These are phyloP conservation scores for Diacarnus erythraeanus DNA, from an alignment of 37 sponge, comb jelly and placozoan genomes.

Conservation along the genomic window DNA sequence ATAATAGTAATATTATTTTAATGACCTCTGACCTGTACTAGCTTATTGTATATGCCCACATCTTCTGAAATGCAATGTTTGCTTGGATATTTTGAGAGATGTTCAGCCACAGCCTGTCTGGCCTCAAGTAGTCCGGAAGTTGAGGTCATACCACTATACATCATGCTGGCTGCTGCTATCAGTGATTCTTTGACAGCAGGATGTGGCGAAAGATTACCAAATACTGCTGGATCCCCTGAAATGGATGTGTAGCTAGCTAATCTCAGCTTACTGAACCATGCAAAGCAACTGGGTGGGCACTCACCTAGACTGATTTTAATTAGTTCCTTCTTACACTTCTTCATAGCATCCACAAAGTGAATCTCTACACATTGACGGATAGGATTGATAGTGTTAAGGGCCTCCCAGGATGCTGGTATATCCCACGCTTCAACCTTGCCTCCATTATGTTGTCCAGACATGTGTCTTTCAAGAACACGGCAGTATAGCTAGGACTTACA, in stretches of 20 bases:
- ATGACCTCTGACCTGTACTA: no score
- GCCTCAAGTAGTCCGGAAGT: slow-evolving; percentile 55
- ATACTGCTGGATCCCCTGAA: slow-evolving; percentile 85
- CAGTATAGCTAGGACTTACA: no score
- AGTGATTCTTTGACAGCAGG: slow-evolving; percentile 54
- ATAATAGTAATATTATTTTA: neutral
- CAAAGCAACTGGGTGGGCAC: no score
- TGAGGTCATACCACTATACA: slow-evolving; percentile 66
- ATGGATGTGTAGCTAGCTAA: neutral
- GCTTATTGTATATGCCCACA: no score
- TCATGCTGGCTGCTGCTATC: slow-evolving; percentile 35
- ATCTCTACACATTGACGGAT: neutral
- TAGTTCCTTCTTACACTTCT: neutral
- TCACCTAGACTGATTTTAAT: neutral
- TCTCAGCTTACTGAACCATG: no score
- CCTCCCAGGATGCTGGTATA: neutral
- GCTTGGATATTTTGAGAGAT: slow-evolving; percentile 15
- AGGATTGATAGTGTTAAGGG: neutral
- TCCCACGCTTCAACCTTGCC: neutral
- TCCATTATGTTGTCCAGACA: no score
- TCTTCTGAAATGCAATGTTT: neutral
- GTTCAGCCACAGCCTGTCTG: slow-evolving; percentile 63
- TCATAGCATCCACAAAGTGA: neutral
- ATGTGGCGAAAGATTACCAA: slow-evolving; percentile 76
- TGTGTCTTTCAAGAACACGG: no score